These are phyloP conservation scores for Hedya salicella DNA, from an alignment of 2,888 invertebrate species.

Conservation along the genomic window DNA sequence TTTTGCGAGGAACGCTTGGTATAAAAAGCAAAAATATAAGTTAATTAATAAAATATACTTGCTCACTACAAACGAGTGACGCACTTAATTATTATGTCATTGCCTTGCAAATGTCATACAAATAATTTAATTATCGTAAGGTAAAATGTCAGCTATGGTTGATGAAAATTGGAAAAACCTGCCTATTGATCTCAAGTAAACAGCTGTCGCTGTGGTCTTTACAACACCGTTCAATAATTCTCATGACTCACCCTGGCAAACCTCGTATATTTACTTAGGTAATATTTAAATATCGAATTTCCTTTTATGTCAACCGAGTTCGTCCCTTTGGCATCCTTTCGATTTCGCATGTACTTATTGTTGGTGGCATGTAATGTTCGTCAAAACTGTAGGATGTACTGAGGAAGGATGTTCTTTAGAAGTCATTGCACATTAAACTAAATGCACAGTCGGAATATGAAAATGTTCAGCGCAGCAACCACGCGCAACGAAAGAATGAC, in stretches of 20 bases:
- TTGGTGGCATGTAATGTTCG: no score
- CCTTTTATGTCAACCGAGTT: not conserved
- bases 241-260: constrained; percentile 1
- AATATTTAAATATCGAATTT: constrained; percentile 15
- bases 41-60: not conserved
- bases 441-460: no score
- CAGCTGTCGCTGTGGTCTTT: not conserved
- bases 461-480: no score
- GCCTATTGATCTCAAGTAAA: no score
- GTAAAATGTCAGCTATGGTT: no score
- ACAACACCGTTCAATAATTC: not conserved
- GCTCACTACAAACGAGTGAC: not conserved
- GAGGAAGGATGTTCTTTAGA: no score
- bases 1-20: not conserved
- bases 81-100: not conserved
- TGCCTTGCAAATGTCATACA: not conserved
- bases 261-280: not conserved
- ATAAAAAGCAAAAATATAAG: not conserved
- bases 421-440: no score
- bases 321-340: not conserved
- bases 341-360: constrained; percentile 1
- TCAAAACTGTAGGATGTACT: no score
- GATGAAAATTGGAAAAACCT: no score
- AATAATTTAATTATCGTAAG: not conserved
- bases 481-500: no score